A percentile compares a stretch with the other conserved stretches of the same genome.
phyloP scores from a whole-genome alignment of 2,797 vertebrate species.

The Prunella strophiata region DNA sequence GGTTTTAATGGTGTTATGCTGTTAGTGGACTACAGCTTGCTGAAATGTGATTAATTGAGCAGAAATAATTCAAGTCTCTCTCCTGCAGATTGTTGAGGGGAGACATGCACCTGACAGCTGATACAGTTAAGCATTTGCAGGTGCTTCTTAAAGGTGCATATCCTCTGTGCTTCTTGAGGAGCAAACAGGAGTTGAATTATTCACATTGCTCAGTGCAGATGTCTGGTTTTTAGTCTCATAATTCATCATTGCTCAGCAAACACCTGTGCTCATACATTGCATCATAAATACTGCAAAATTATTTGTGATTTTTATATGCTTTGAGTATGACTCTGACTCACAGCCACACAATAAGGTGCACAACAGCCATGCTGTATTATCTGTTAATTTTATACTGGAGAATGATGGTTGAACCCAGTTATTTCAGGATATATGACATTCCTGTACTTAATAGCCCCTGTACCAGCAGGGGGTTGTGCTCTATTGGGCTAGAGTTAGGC shows the following conservation, averaged over 20 bases:
- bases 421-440: not conserved
- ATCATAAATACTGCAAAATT: not conserved
- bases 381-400: not conserved
- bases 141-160: not conserved
- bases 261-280: not conserved
- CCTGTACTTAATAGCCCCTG: not conserved
- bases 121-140: not conserved
- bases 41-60: not conserved
- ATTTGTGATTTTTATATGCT: not conserved
- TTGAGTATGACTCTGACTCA: not conserved
- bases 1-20: not conserved
- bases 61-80: not conserved
- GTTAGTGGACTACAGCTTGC: not conserved
- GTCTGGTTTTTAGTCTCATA: conserved; percentile 3
- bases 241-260: not conserved
- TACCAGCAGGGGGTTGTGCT: not conserved
- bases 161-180: not conserved
- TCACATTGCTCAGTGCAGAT: not conserved
- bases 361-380: not conserved
- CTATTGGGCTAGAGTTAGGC: not conserved
- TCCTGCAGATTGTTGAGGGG: not conserved
- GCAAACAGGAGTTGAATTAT: not conserved
- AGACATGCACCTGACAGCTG: not conserved
- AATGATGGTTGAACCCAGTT: not conserved
- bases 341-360: not conserved